A percentile compares a stretch with the other conserved stretches of the same genome.
phyloP scores from a whole-genome alignment of 2,113 vertebrate species.

The Nansenia antarctica region DNA sequence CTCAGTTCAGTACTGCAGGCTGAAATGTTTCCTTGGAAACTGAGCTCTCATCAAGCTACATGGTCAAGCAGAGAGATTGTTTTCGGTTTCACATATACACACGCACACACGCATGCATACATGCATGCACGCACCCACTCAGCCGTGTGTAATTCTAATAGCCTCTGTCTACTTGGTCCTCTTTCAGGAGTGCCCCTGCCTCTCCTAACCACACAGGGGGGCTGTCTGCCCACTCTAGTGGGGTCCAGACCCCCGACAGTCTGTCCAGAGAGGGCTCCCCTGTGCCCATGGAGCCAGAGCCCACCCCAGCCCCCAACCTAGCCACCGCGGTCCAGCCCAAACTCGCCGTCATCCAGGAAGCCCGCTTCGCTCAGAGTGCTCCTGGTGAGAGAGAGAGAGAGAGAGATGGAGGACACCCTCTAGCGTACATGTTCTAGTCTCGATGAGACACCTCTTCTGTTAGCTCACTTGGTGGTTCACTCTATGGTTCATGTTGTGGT shows the following conservation, averaged over 20 bases:
- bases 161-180: neutral
- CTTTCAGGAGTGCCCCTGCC: constrained; percentile 92
- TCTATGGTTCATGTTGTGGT: neutral
- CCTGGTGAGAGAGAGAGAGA: constrained; percentile 76
- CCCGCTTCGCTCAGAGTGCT: constrained; percentile 92
- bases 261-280: constrained; percentile 96
- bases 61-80: neutral
- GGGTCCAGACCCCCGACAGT: constrained; percentile 96
- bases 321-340: constrained; percentile 85
- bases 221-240: constrained; percentile 94
- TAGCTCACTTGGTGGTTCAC: neutral
- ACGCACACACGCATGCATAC: neutral
- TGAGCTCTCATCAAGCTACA: neutral
- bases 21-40: neutral
- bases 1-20: neutral
- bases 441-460: too few relatives aligned
- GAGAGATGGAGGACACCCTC: neutral
- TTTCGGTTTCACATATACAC: neutral
- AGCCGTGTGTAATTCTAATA: neutral
- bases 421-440: too few relatives aligned
- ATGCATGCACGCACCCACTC: neutral
- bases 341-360: constrained; percentile 94
- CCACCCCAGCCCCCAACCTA: constrained; percentile 72
- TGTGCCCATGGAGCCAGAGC: constrained; percentile 89
- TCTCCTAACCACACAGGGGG: constrained; percentile 95